Evolutionary conservation across 2,888 invertebrate species (phyloP).

Genomic region (Drosophila ezoana): DNA sequence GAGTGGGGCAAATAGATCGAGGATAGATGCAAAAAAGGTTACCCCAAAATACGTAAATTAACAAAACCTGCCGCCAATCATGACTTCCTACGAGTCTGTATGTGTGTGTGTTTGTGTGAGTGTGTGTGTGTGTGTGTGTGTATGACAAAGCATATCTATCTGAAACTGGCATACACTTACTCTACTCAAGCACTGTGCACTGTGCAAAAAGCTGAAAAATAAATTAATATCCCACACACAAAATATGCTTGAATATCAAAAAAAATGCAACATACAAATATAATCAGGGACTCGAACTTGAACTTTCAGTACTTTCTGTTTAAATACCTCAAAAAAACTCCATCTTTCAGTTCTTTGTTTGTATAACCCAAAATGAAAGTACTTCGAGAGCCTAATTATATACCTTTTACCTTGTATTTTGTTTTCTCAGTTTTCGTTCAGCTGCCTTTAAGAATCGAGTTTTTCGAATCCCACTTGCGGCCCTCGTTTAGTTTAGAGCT

Average conservation of each 20-base stretch:
- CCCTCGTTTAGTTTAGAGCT: too few relatives aligned
- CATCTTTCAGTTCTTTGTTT: too few relatives aligned
- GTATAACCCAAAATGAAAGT: too few relatives aligned
- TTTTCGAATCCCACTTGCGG: too few relatives aligned
- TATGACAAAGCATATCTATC: constrained; percentile 7
- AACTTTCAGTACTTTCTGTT: too few relatives aligned
- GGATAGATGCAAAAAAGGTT: constrained; percentile 43
- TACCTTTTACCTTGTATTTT: too few relatives aligned
- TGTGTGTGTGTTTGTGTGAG: not conserved
- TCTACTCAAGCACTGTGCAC: constrained; percentile 1
- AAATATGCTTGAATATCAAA: not conserved
- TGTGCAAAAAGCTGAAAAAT: too few relatives aligned
- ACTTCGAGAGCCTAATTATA: too few relatives aligned
- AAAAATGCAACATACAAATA: not conserved
- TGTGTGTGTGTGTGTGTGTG: constrained; percentile 4
- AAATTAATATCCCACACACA: not conserved
- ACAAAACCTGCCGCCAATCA: constrained; percentile 80
- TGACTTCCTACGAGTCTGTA: constrained; percentile 25
- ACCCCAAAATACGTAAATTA: constrained; percentile 70
- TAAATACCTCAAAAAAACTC: too few relatives aligned
- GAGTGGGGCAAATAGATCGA: constrained; percentile 30
- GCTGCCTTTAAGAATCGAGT: too few relatives aligned
- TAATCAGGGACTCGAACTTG: too few relatives aligned
- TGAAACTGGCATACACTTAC: constrained; percentile 30
- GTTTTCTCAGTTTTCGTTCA: too few relatives aligned